These are phyloP conservation scores for Coccyzus lansbergi DNA, from an alignment of 2,797 vertebrate genomes.

Conservation along the genomic window DNA sequence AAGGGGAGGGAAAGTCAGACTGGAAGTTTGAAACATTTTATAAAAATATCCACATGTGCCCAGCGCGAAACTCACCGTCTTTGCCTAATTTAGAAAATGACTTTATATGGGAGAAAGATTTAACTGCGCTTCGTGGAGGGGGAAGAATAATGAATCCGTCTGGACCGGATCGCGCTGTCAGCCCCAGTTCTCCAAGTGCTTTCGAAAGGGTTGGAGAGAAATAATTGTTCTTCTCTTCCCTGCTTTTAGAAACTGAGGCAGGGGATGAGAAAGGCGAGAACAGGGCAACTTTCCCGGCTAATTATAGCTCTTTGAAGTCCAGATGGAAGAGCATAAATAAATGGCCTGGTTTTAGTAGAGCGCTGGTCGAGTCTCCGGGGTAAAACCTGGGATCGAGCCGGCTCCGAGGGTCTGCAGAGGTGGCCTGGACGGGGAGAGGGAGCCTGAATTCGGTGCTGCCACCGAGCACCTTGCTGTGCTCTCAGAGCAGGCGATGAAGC, in stretches of 20 bases:
- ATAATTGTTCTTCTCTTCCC: constrained; percentile 56
- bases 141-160: constrained; percentile 66
- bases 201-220: constrained; percentile 42
- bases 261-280: constrained; percentile 41
- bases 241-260: constrained; percentile 67
- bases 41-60: constrained; percentile 72
- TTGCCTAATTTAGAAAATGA: constrained; percentile 73
- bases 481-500: background rate
- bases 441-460: background rate
- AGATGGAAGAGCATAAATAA: constrained; percentile 57
- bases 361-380: constrained; percentile 14
- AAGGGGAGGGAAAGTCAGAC: constrained; percentile 59
- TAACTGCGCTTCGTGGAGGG: constrained; percentile 51
- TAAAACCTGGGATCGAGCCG: background rate
- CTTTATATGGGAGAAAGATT: constrained; percentile 69
- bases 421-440: background rate
- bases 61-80: constrained; percentile 64
- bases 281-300: constrained; percentile 36
- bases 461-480: background rate
- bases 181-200: constrained; percentile 44
- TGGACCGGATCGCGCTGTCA: constrained; percentile 44
- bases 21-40: constrained; percentile 70
- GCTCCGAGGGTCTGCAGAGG: background rate
- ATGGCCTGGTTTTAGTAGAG: constrained; percentile 62
- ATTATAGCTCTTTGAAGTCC: constrained; percentile 63